Conservation (phyloP, 1,140 invertebrate genomes). For the Oedothorax gibbosus region DNA sequence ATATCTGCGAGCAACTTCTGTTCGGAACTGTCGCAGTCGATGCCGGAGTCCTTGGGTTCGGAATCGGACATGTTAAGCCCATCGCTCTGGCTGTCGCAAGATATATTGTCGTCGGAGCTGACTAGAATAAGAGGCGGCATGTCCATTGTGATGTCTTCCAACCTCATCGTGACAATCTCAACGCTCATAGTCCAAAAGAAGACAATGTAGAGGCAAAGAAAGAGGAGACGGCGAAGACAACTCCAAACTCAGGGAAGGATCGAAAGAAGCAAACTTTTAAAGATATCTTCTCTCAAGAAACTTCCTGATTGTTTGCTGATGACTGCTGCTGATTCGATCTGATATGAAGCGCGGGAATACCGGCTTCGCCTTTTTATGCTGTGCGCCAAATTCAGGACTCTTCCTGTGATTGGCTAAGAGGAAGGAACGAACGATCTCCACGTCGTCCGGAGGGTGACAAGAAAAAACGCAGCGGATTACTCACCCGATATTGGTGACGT, state of each 20-base stretch:
- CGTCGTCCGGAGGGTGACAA: conserved; percentile 28
- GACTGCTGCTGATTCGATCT: conserved; percentile 46
- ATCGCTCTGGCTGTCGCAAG: conserved; percentile 44
- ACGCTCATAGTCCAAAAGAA: conserved; percentile 5
- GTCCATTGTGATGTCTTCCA: neutral
- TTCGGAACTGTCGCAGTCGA: conserved; percentile 26
- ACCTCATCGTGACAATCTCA: neutral
- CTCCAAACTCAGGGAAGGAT: conserved; percentile 33
- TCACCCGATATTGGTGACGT: conserved; percentile 14
- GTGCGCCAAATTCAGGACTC: neutral
- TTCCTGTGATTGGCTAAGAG: conserved; percentile 30
- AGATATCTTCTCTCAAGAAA: conserved; percentile 44
- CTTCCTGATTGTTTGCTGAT: conserved; percentile 7
- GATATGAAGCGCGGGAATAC: conserved; percentile 13
- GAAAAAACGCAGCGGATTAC: conserved; percentile 6
- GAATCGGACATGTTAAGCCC: conserved; percentile 45
- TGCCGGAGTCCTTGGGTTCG: conserved; percentile 48
- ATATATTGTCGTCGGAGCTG: conserved; percentile 18
- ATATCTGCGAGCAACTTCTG: neutral
- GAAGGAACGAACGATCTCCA: conserved; percentile 36
- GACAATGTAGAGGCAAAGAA: neutral
- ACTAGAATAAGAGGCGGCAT: neutral
- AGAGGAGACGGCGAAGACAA: neutral
- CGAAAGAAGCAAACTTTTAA: conserved; percentile 44
- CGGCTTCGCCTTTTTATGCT: conserved; percentile 20